Evolutionary conservation across 2,113 vertebrate genomes (phyloP).

Genomic region (Catharus minimus): DNA sequence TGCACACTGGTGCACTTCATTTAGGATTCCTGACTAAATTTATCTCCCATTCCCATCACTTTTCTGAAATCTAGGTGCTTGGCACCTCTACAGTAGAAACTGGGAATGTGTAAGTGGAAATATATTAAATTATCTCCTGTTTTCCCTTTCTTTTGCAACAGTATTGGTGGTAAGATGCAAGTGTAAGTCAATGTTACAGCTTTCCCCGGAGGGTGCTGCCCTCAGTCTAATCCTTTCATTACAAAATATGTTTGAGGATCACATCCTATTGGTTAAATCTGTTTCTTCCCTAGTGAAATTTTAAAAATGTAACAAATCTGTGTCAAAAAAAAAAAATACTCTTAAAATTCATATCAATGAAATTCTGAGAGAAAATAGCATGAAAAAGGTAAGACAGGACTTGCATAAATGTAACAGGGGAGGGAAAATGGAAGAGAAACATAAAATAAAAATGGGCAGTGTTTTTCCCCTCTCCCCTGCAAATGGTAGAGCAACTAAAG

Average conservation of each 20-base stretch:
- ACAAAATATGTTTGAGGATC: neutral
- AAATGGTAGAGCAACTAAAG: neutral
- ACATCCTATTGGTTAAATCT: neutral
- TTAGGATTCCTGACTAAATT: neutral
- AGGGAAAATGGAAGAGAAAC: neutral
- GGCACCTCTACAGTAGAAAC: neutral
- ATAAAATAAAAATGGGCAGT: neutral
- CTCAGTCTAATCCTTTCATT: neutral
- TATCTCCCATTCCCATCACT: neutral
- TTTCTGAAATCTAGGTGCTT: neutral
- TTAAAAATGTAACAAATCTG: neutral
- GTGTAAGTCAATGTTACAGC: fast-evolving
- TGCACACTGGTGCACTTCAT: neutral
- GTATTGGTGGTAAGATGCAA: neutral
- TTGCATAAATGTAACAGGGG: neutral
- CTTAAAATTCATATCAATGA: neutral
- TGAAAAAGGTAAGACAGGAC: neutral
- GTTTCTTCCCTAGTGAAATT: neutral
- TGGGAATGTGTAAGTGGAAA: neutral
- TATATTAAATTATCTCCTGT: neutral
- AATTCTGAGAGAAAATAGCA: neutral
- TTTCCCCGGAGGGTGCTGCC: neutral
- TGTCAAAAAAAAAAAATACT: neutral
- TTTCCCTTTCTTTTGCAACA: neutral
- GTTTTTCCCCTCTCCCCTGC: neutral